A percentile compares a stretch with the other conserved stretches of the same genome.
These are phyloP conservation scores for Sphaerodactylus townsendi DNA, from an alignment of 2,113 vertebrate species.

Conservation along the genomic window DNA sequence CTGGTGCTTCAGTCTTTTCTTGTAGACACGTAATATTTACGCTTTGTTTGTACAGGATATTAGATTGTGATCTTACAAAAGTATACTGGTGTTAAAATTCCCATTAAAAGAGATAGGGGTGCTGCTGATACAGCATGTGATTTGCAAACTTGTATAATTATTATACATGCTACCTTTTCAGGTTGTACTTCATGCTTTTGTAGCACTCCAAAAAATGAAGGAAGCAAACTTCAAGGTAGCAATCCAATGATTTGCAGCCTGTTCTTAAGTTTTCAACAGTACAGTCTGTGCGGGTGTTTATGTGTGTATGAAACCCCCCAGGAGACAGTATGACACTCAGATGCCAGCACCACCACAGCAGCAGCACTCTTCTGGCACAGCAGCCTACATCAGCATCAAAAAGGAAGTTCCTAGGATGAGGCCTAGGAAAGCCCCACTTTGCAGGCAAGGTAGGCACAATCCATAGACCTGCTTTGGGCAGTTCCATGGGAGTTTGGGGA, in stretches of 20 bases:
- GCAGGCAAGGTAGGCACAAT: too few species aligned
- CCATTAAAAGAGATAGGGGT: neutral
- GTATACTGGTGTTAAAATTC: slow-evolving; percentile 1
- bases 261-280: too few species aligned
- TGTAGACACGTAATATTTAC: neutral
- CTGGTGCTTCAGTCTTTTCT: neutral
- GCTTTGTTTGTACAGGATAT: neutral
- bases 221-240: neutral
- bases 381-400: too few species aligned
- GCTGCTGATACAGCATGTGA: neutral
- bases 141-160: slow-evolving; percentile 9
- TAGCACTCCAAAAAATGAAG: neutral
- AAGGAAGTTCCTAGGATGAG: too few species aligned
- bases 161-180: neutral
- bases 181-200: neutral
- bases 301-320: too few species aligned
- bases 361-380: too few species aligned
- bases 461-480: too few species aligned
- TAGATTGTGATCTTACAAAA: neutral
- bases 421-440: too few species aligned
- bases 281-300: too few species aligned
- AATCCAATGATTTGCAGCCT: neutral
- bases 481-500: too few species aligned
- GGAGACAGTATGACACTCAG: too few species aligned
- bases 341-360: too few species aligned